Evolutionary conservation across 2,797 vertebrate species (phyloP).

Genomic region (Botia kubotai): DNA sequence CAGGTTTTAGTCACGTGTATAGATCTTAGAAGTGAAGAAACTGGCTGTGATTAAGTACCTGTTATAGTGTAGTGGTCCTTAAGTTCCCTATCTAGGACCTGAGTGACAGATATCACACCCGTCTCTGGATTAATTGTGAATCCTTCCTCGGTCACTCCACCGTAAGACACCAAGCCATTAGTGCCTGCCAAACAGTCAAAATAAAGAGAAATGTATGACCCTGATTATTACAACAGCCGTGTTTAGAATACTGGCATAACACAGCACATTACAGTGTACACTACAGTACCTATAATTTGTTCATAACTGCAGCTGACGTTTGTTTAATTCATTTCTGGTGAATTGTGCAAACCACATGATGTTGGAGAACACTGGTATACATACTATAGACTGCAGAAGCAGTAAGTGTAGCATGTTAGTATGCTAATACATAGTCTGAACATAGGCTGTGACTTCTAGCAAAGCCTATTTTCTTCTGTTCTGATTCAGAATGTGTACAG

Average conservation of each 20-base stretch:
- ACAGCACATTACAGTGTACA: too few relatives aligned
- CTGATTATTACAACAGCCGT: background rate
- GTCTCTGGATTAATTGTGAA: constrained; percentile 90
- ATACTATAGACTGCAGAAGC: background rate
- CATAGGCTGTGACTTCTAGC: background rate
- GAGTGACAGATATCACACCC: constrained; percentile 88
- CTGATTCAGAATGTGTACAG: background rate
- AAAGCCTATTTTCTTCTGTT: background rate
- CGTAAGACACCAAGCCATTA: constrained; percentile 90
- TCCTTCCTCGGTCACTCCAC: constrained; percentile 87
- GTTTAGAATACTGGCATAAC: too few relatives aligned
- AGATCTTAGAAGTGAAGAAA: background rate
- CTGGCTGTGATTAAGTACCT: constrained; percentile 73
- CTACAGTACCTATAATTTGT: too few relatives aligned
- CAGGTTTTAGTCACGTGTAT: background rate
- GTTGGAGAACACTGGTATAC: background rate
- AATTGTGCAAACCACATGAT: too few relatives aligned
- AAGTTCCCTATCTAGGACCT: constrained; percentile 85
- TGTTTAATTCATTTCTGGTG: too few relatives aligned
- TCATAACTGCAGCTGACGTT: too few relatives aligned
- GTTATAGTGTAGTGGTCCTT: constrained; percentile 87
- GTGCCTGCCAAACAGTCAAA: constrained; percentile 73
- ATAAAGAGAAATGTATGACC: background rate
- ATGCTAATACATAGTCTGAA: background rate
- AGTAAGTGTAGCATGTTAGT: background rate